Evolutionary conservation across 1,140 invertebrate genomes (phyloP).

Genomic region (Fragariocoptes setiger): DNA sequence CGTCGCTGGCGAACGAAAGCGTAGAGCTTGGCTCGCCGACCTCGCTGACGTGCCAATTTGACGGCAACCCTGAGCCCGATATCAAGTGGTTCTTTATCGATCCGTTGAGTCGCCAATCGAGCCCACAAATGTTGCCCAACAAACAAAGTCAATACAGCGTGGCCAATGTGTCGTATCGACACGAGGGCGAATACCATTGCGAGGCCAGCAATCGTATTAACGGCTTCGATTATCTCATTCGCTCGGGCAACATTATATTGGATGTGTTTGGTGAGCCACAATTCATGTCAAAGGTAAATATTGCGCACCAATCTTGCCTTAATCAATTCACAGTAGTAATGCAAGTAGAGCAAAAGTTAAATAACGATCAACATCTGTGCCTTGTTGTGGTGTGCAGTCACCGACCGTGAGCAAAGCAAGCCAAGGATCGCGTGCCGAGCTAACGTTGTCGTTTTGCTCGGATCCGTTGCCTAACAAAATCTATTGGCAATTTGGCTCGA

Average conservation of each 20-base stretch:
- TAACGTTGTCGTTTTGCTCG: conserved; percentile 10
- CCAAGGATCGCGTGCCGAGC: conserved; percentile 1
- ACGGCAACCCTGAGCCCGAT: conserved; percentile 6
- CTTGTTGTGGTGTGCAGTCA: no score
- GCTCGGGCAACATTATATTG: conserved; percentile 9
- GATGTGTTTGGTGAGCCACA: conserved; percentile 11
- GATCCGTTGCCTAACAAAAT: conserved; percentile 11
- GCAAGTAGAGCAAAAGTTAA: no score
- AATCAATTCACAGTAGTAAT: no score
- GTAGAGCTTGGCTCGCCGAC: not conserved
- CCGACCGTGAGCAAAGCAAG: not conserved
- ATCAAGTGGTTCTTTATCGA: conserved; percentile 5
- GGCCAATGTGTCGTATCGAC: conserved; percentile 1
- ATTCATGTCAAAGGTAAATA: not conserved
- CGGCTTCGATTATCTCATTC: conserved; percentile 8
- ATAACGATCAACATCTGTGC: no score
- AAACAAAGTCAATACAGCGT: not conserved
- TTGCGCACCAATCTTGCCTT: no score
- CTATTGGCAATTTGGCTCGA: conserved; percentile 12
- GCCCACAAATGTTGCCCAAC: not conserved
- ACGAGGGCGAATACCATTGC: conserved; percentile 11
- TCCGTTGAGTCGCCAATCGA: not conserved
- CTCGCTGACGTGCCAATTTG: conserved; percentile 3
- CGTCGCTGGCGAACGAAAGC: not conserved
- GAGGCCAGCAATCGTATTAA: conserved; percentile 12